Percentiles rank a stretch among this genome's conserved stretches.
These are phyloP conservation scores for Isaurus tuberculatus DNA, from an alignment of 92 coral and sea anemone genomes.

Conservation along the genomic window DNA sequence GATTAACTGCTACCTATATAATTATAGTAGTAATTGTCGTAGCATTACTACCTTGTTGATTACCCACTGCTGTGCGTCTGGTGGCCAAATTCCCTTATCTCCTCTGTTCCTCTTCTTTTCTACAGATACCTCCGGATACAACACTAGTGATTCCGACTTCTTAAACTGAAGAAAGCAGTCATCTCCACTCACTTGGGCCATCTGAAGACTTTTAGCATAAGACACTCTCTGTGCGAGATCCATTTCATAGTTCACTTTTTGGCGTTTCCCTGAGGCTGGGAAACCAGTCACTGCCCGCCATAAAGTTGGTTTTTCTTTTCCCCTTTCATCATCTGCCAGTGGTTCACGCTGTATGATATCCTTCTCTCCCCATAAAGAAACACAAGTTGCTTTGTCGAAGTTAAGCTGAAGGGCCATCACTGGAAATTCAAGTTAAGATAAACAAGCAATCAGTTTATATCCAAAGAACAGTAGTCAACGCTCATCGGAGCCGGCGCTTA, in stretches of 20 bases:
- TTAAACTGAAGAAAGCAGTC: constrained; percentile 86
- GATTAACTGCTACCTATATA: too few relatives aligned
- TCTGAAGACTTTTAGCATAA: constrained; percentile 84
- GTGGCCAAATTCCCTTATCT: constrained; percentile 76
- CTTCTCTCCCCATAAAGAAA: constrained; percentile 93
- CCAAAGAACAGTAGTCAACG: too few relatives aligned
- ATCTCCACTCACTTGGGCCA: constrained; percentile 74
- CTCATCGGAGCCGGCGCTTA: too few relatives aligned
- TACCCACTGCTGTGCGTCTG: constrained; percentile 91
- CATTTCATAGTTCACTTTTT: constrained; percentile 73
- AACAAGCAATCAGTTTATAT: neutral
- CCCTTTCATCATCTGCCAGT: constrained; percentile 81
- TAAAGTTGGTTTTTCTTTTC: constrained; percentile 74
- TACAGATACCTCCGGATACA: constrained; percentile 84
- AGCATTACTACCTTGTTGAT: constrained; percentile 92
- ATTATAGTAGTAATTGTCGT: neutral
- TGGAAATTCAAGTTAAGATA: constrained; percentile 28
- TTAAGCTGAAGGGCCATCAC: constrained; percentile 85
- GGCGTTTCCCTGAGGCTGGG: constrained; percentile 82
- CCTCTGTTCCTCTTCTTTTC: constrained; percentile 77
- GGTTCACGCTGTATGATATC: constrained; percentile 90
- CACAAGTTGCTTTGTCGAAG: constrained; percentile 82
- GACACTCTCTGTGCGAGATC: constrained; percentile 61
- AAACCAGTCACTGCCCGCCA: constrained; percentile 89
- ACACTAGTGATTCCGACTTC: constrained; percentile 71